Base-by-base conservation (phyloP, 2,888 invertebrate species). In the Nemoura dubitans region DNA sequence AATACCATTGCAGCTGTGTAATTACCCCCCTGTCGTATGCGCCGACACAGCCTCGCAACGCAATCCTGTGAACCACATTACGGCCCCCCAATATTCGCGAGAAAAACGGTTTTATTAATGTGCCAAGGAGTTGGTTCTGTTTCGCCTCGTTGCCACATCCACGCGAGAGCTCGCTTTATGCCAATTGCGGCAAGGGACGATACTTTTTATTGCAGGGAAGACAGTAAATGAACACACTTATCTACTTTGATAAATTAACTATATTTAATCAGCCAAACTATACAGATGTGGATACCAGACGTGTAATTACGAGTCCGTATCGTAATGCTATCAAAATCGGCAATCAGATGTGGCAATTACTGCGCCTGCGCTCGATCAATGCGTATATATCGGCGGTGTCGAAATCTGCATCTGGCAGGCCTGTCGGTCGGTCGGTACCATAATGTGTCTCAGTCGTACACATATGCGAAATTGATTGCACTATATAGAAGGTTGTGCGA, bases 311-410 rank as follows among this genome's bases (percentile, higher is more conserved):
- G 14, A 59, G 59, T 14, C 36, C 16, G 21, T 21, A 59, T 59
- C 59, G 59, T 59, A 59, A 59, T 59, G 59, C 14, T 59, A 59
- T 59, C 59, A 59, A 59, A 21, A 59, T 59, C 59, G 59, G 16
- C 59, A 59, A 59, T 59, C 59, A 59, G 59, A 59, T 59, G 59
- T 59, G 59, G 59, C 59, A 59, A 59, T 59, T 59, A 59, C 21
- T n/a, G 36, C 59, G 10, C 2, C 14, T 2, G 59, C 14, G 59
- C 16, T 2, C 59, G 59, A 59, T 21, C 59, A 14, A 59, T 59
- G 59, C 59, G 59, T 59, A 59, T n/a, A n/a, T n/a, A n/a, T 21
- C 14, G 59, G 59, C 59, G 10, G 59, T 59, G 59, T 59, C 59
- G 59, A 59, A 59, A 59, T 59, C 10, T 59, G 21, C 59, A 59